These are phyloP conservation scores for Brachypodius melanocephalos DNA, from an alignment of 2,113 vertebrate genomes.

Conservation along the genomic window DNA sequence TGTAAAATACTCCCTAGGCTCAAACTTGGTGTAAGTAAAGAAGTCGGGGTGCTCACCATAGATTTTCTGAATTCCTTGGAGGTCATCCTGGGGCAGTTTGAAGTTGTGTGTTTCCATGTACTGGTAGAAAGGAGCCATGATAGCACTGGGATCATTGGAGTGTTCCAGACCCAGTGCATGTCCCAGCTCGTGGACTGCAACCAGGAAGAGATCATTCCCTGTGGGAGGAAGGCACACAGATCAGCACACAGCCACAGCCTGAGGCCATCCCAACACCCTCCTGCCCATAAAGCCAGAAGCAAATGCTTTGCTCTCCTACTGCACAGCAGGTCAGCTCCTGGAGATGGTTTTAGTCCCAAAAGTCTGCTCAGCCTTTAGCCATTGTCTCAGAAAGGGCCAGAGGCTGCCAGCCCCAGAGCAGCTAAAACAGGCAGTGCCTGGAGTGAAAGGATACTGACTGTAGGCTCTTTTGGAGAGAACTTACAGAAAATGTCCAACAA, in stretches of 20 bases:
- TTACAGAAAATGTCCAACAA: background rate
- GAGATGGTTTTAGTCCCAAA: background rate
- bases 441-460: background rate
- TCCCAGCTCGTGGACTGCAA: conserved; percentile 94
- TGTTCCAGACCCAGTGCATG: conserved; percentile 93
- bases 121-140: conserved; percentile 99
- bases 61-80: conserved; percentile 98
- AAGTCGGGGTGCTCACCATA: conserved; percentile 79
- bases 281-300: background rate
- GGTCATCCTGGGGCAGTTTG: conserved; percentile 94
- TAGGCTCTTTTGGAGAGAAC: background rate
- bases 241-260: background rate
- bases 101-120: conserved; percentile 99
- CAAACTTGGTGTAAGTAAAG: background rate
- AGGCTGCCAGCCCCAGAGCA: background rate
- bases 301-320: background rate
- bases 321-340: background rate
- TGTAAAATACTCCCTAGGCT: background rate
- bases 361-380: background rate
- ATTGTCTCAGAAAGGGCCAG: background rate
- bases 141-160: conserved; percentile 95
- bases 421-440: background rate
- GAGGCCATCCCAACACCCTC: background rate
- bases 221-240: conserved; percentile 9
- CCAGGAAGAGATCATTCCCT: conserved; percentile 96